Conservation (phyloP, 1,140 invertebrate genomes). For the Cotesia glomerata region DNA sequence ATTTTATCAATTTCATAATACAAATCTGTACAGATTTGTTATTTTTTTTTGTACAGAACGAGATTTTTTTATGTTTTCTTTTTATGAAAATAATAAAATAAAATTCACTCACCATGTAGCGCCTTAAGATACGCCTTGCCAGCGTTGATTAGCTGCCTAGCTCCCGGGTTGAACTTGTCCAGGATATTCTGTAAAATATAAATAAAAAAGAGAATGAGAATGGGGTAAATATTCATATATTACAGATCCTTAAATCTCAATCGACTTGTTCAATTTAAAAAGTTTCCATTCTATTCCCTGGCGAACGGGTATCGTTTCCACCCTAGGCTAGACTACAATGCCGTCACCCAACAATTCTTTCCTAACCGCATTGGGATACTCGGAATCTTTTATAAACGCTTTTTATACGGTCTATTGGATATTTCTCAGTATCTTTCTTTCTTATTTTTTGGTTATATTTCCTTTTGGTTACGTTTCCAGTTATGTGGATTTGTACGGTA, state of each 20-base stretch:
- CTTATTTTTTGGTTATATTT: too few species aligned
- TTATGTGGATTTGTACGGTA: not conserved
- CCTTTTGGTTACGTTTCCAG: too few species aligned
- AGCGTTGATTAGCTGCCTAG: conserved; percentile 88
- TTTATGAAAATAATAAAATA: conserved; percentile 29
- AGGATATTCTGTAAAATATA: conserved; percentile 84
- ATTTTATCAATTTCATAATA: conserved; percentile 3
- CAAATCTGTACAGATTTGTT: conserved; percentile 24
- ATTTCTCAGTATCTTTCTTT: not conserved
- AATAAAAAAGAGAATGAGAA: conserved; percentile 8
- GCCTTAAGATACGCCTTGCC: conserved; percentile 92
- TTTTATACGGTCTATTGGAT: conserved; percentile 13
- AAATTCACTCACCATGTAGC: conserved; percentile 80
- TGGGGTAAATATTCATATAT: too few species aligned
- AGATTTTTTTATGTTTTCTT: not conserved
- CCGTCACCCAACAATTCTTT: not conserved
- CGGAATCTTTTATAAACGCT: conserved; percentile 24
- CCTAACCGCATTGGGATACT: not conserved
- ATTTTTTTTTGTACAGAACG: not conserved
- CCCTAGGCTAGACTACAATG: not conserved
- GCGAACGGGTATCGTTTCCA: conserved; percentile 7
- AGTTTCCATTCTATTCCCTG: conserved; percentile 20
- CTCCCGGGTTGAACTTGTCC: conserved; percentile 93
- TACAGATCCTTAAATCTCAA: not conserved
- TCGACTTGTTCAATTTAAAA: conserved; percentile 22